Evolutionary conservation across 2,797 vertebrate species (phyloP).

Genomic region (Morus bassanus): DNA sequence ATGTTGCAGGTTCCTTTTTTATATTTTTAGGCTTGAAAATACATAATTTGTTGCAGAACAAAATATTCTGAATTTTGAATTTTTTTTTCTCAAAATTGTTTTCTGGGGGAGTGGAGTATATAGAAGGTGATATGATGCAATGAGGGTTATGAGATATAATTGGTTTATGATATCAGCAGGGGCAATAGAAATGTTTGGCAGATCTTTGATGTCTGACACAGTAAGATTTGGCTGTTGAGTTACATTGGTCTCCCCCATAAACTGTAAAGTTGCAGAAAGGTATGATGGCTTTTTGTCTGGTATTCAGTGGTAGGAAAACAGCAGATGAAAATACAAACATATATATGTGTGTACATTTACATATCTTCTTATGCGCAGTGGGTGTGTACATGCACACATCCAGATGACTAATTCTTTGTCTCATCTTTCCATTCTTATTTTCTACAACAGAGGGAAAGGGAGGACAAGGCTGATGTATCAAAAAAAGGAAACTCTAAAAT

Average conservation of each 20-base stretch:
- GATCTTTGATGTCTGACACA: not conserved
- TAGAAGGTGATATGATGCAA: not conserved
- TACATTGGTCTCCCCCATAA: not conserved
- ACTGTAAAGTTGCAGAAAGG: not conserved
- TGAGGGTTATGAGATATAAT: not conserved
- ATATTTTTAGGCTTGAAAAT: not conserved
- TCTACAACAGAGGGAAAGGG: not conserved
- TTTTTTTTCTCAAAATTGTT: not conserved
- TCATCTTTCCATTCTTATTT: not conserved
- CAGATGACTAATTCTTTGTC: not conserved
- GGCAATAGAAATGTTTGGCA: not conserved
- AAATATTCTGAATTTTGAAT: not conserved
- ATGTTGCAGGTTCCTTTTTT: not conserved
- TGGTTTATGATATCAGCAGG: not conserved
- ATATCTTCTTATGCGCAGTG: not conserved
- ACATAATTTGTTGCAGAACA: not conserved
- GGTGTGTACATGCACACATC: accelerated
- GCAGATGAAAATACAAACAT: not conserved
- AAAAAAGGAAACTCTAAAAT: not conserved
- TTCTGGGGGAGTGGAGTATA: not conserved
- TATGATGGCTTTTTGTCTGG: not conserved
- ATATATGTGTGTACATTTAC: not conserved
- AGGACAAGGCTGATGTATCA: not conserved
- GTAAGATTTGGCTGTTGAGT: not conserved
- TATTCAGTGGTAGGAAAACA: not conserved